These are phyloP conservation scores for Hephaestus fuliginosus DNA, from an alignment of 2,797 vertebrate species.

Conservation along the genomic window DNA sequence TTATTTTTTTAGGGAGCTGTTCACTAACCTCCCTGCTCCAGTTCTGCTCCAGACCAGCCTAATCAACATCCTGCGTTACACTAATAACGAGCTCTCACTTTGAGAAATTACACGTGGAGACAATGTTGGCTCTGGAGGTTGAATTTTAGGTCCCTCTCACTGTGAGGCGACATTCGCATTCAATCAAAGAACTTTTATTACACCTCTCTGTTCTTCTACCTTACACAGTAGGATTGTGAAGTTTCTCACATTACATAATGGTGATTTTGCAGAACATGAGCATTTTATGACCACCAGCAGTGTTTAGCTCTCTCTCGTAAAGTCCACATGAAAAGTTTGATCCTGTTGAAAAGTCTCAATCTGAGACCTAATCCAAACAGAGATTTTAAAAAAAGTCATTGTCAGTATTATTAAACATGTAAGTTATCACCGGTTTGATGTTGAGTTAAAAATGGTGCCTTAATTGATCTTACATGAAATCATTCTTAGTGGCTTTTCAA, in stretches of 20 bases:
- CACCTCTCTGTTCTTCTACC: slow-evolving; percentile 13
- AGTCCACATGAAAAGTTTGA: neutral
- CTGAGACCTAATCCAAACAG: neutral
- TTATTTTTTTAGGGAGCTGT: slow-evolving; percentile 12
- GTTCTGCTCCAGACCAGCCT: slow-evolving; percentile 42
- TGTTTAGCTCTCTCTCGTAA: neutral
- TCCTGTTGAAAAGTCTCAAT: neutral
- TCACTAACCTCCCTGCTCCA: slow-evolving; percentile 46
- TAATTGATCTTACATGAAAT: neutral
- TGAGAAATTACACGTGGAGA: slow-evolving; percentile 9
- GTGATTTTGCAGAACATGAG: neutral
- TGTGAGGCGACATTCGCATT: slow-evolving; percentile 25
- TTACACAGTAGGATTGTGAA: neutral
- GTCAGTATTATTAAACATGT: neutral
- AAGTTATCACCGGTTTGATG: neutral
- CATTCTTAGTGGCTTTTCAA: slow-evolving; percentile 5
- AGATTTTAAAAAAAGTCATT: neutral
- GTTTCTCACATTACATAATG: neutral
- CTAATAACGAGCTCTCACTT: slow-evolving; percentile 37
- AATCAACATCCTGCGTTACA: slow-evolving; percentile 43
- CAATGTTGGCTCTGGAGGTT: neutral
- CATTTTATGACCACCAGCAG: neutral
- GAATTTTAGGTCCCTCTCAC: slow-evolving; percentile 26
- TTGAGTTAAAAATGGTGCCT: neutral
- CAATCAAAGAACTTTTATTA: slow-evolving; percentile 8